Conservation (phyloP, 1,140 invertebrate species). For the Chrysopa pallens region DNA sequence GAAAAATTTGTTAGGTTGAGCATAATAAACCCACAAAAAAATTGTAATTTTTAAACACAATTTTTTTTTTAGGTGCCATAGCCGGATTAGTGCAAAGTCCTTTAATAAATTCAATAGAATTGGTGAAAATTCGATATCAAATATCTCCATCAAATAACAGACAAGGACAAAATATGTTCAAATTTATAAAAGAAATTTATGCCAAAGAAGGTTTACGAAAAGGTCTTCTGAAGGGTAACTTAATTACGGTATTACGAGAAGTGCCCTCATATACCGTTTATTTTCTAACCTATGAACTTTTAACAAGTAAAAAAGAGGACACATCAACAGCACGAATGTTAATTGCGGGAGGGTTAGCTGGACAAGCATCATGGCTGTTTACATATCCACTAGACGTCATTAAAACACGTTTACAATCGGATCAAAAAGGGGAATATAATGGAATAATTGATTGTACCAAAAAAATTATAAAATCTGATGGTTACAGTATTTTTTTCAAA, state of each 20-base stretch:
- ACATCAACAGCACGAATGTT: constrained; percentile 39
- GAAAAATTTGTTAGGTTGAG: too few species aligned
- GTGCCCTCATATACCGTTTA: constrained; percentile 28
- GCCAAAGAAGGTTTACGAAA: constrained; percentile 34
- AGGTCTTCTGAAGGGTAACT: constrained; percentile 57
- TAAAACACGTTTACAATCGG: constrained; percentile 74
- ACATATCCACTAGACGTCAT: constrained; percentile 80
- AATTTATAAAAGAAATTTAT: constrained; percentile 47
- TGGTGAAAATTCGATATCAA: constrained; percentile 74
- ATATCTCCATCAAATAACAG: constrained; percentile 19
- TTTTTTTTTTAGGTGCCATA: constrained; percentile 51
- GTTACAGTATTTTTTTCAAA: constrained; percentile 41
- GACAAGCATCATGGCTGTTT: constrained; percentile 61
- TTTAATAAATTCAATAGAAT: constrained; percentile 69
- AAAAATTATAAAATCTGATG: constrained; percentile 48
- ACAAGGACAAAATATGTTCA: constrained; percentile 28
- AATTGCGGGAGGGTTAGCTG: constrained; percentile 68
- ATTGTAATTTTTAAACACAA: constrained; percentile 37
- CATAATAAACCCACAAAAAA: too few species aligned
- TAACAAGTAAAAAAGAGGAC: constrained; percentile 26
- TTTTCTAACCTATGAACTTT: constrained; percentile 49
- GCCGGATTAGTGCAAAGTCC: constrained; percentile 66
- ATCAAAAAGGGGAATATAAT: constrained; percentile 39
- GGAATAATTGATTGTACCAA: constrained; percentile 52
- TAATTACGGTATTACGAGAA: constrained; percentile 38